Evolutionary conservation across 2,797 vertebrate genomes (phyloP), one percentile per base, ranked within the genome.

Genomic region (Tolypeutes matacus): DNA sequence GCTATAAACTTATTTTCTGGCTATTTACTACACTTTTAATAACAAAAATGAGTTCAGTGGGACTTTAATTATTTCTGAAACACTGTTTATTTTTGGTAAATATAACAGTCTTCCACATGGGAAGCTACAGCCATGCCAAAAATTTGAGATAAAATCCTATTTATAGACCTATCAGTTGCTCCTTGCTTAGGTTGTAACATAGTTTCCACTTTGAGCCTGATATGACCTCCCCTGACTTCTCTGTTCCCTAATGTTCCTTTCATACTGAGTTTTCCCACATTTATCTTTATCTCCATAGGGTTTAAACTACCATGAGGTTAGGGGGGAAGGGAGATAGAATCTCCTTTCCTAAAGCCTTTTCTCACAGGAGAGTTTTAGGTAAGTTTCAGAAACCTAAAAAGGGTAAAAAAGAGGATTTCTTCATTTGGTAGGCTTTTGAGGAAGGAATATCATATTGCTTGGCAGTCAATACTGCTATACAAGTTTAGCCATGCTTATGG

Each of bases 71-170:
- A 75, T 92, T 96, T 89, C 58, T 96, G 80, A 96, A 97, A 95
- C 73, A 90, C 0, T 7, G 67, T 93, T 96, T 97, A 97, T 97
- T 97, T 97, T 97, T 97, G 97, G 96, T 88, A 95, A 96, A 97
- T 95, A 89, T 89, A 96, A 96, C 53, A 97, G 96, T 95, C 87
- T 86, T 80, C 95, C 89, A 95, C 95, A 97, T 81, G 91, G 94
- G 81, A 97, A 97, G 95, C 93, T 92, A 83, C 70, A 80, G 95
- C 76, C 93, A 97, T 29, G 96, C 94, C 97, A 97, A 95, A 93
- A 77, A 95, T 97, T 86, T 95, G 95, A 94, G 97, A 97, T 97
- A 97, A 96, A 94, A 90, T 69, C 81, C 97, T 97, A 97, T 97
- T 97, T 97, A 97, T 97, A 97, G 97, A 31, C 91, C 96, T 96